phyloP scores from a whole-genome alignment of 2,797 vertebrate genomes.

The Scarus forsteni region DNA sequence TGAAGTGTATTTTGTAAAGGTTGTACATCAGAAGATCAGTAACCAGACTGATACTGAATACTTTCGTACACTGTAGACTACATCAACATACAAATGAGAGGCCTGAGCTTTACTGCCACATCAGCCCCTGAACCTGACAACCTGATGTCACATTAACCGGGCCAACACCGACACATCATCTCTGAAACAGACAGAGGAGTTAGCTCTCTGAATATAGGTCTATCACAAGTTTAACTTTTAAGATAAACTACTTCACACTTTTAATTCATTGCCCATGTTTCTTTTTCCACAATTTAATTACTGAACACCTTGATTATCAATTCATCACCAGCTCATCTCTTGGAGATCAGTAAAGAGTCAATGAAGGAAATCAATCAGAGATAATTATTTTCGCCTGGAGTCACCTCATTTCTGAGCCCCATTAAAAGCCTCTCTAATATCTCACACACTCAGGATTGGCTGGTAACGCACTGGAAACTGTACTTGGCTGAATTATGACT shows the following conservation, averaged over 20 bases:
- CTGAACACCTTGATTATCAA: slow-evolving; percentile 15
- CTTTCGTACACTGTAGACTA: no score
- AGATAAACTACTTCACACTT: not conserved
- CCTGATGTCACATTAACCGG: not conserved
- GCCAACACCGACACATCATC: not conserved
- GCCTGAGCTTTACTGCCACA: no score
- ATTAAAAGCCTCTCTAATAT: slow-evolving; percentile 5
- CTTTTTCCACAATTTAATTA: slow-evolving; percentile 18
- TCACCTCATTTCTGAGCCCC: slow-evolving; percentile 22
- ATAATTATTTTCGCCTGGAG: slow-evolving; percentile 36
- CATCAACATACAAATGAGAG: no score
- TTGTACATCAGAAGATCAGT: no score
- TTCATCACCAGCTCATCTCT: slow-evolving; percentile 25
- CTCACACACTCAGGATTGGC: not conserved
- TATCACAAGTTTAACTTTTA: not conserved
- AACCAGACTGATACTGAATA: no score
- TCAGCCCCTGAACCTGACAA: not conserved
- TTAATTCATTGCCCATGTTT: slow-evolving; percentile 12
- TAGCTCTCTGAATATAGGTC: no score
- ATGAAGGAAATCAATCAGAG: slow-evolving; percentile 26
- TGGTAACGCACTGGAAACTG: slow-evolving; percentile 15
- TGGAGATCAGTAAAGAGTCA: slow-evolving; percentile 12
- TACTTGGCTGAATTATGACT: slow-evolving; percentile 9
- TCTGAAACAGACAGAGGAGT: not conserved
- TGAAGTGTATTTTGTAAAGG: no score